These are phyloP conservation scores for Aradus depressus DNA, from an alignment of 2,888 invertebrate species.

Conservation along the genomic window DNA sequence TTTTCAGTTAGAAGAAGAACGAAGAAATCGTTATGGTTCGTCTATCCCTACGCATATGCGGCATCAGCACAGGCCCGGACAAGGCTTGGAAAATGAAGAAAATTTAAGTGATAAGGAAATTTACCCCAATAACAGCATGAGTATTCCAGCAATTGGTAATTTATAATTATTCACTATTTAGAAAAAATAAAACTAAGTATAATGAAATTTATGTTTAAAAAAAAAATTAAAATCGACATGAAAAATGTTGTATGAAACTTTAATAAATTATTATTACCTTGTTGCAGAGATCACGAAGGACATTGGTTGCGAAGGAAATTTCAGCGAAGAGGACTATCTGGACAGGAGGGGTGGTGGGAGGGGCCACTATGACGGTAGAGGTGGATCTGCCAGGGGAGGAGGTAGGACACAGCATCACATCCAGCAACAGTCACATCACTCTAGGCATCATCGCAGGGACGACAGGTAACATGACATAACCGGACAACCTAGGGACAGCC, in stretches of 20 bases:
- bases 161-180: background rate
- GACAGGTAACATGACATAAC: no score
- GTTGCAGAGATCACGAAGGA: constrained; percentile 72
- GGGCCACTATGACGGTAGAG: constrained; percentile 28
- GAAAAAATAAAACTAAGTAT: background rate
- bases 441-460: constrained; percentile 40
- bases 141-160: constrained; percentile 42
- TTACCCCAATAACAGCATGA: constrained; percentile 45
- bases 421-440: constrained; percentile 35
- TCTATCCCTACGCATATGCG: constrained; percentile 39
- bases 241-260: constrained; percentile 1
- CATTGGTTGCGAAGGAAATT: constrained; percentile 52
- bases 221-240: background rate
- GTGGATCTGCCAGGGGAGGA: constrained; percentile 25
- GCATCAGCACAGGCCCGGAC: constrained; percentile 35
- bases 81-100: constrained; percentile 69
- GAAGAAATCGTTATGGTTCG: constrained; percentile 34
- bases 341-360: constrained; percentile 39
- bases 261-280: constrained; percentile 31
- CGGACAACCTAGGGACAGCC: no score
- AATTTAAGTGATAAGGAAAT: constrained; percentile 82
- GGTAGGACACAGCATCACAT: constrained; percentile 34
- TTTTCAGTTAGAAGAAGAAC: constrained; percentile 33
- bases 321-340: constrained; percentile 55
- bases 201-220: background rate